A percentile compares a stretch with the other conserved stretches of the same genome.
Evolutionary conservation across 2,113 vertebrate genomes (phyloP).

Genomic region (Glareola pratincola): DNA sequence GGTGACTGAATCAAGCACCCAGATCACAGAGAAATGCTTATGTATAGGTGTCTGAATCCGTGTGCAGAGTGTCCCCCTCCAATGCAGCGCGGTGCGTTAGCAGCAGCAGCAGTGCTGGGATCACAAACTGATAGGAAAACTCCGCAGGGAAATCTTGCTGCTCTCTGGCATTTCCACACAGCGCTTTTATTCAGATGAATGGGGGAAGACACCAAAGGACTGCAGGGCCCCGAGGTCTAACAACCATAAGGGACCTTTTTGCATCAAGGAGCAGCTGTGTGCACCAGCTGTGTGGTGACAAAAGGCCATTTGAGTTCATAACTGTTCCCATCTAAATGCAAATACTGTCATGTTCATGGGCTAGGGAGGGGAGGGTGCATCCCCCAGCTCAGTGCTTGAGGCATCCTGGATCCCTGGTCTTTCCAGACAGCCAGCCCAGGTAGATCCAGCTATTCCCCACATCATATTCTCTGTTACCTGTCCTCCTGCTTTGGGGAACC

Average conservation of each 20-base stretch:
- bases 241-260: neutral
- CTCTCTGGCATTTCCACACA: neutral
- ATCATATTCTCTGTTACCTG: neutral
- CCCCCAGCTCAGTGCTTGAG: neutral
- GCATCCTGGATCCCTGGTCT: neutral
- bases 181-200: neutral
- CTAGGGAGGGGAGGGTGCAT: neutral
- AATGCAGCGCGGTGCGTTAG: fast-evolving
- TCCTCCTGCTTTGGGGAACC: neutral
- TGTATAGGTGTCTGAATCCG: neutral
- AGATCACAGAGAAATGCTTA: neutral
- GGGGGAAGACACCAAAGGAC: neutral
- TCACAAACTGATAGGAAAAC: fast-evolving
- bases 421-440: neutral
- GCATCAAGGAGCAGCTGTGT: constrained; percentile 19
- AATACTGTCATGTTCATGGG: neutral
- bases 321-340: constrained; percentile 39
- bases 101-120: neutral
- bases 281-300: constrained; percentile 37
- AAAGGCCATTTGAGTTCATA: neutral
- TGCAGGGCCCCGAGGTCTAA: neutral
- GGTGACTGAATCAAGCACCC: neutral
- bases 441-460: neutral
- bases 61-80: neutral
- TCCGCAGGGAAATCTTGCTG: neutral